Base-by-base conservation (phyloP, 2,113 vertebrate genomes). In the Pycnonotus jocosus region DNA sequence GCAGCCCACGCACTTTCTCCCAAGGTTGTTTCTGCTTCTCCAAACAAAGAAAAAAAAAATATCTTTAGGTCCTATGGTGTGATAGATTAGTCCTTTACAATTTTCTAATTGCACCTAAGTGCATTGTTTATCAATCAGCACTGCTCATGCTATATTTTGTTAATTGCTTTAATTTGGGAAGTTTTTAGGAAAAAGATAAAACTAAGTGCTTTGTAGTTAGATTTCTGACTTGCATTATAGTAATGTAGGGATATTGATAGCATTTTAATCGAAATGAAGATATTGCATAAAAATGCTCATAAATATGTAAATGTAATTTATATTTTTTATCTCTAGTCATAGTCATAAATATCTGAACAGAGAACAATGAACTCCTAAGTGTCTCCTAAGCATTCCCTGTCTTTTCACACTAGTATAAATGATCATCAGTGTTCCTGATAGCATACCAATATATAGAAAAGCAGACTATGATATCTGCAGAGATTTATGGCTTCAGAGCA, bases 241-340 rank as follows among this genome's bases (percentile, higher is more conserved):
- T 37, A 68, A 76, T 24, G 40, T 35, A 80, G 38, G 21, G 47
- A 27, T 83, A 88, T 37, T 86, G 74, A 61, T 88, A 42, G 30
- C 40, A 53, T 90, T 93, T 94, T 93, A 83, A 85, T 78, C 1
- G 0, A 91, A 90, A 88, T 69, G 24, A 85, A 87, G 88, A 40
- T 93, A 72, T 87, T 94, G n/a, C 31, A 79, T 80, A 22, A 82
- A 89, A 94, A 54, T 57, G 28, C 56, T 92, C 69, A 80, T 91
- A 93, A 95, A 86, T 94, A 92, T 95, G 84, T 92, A 87, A 95
- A 94, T 92, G 70, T 82, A 95, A 84, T 91, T 89, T 95, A 44
- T 96, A 69, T 73, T 94, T 96, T 95, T 93, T 91, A 71, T 92
- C 37, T 86, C 88, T 78, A 90, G 68, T 62, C 58, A 42, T 42